phyloP scores from a whole-genome alignment of 2,888 invertebrate species.

The Heliconius sara region DNA sequence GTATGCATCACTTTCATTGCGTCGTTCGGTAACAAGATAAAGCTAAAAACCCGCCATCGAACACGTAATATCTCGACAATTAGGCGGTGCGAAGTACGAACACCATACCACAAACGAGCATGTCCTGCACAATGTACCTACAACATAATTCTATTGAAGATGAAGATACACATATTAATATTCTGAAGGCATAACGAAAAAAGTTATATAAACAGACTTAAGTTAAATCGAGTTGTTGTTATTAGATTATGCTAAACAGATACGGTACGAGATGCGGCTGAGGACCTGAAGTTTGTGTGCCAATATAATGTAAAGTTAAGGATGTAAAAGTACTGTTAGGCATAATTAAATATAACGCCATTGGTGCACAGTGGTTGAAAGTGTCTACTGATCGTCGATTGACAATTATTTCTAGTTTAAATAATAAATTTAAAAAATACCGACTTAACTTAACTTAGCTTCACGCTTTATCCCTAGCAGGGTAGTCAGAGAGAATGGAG shows the following conservation, averaged over 20 bases:
- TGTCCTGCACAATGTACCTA: no score
- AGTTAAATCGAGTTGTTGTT: constrained; percentile 38
- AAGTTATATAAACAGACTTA: constrained; percentile 38
- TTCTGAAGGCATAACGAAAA: constrained; percentile 24
- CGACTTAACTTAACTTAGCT: no score
- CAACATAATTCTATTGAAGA: not conserved
- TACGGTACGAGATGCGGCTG: constrained; percentile 38
- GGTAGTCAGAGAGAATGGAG: no score
- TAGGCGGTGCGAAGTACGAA: no score
- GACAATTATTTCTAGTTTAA: no score
- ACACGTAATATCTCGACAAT: no score
- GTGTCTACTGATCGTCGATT: not conserved
- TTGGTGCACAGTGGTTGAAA: not conserved
- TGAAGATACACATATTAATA: constrained; percentile 12
- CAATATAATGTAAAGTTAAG: constrained; percentile 11
- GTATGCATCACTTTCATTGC: no score
- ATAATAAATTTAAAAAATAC: no score
- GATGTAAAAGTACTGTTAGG: constrained; percentile 3
- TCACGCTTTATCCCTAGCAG: no score
- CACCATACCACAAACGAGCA: no score
- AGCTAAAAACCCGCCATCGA: no score
- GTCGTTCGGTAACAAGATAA: no score
- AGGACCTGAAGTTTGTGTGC: constrained; percentile 28
- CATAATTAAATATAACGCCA: not conserved
- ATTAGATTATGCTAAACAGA: constrained; percentile 45